Evolutionary conservation across 64 coral and sea anemone species (phyloP).

Genomic region (Stichodactyla mertensii): DNA sequence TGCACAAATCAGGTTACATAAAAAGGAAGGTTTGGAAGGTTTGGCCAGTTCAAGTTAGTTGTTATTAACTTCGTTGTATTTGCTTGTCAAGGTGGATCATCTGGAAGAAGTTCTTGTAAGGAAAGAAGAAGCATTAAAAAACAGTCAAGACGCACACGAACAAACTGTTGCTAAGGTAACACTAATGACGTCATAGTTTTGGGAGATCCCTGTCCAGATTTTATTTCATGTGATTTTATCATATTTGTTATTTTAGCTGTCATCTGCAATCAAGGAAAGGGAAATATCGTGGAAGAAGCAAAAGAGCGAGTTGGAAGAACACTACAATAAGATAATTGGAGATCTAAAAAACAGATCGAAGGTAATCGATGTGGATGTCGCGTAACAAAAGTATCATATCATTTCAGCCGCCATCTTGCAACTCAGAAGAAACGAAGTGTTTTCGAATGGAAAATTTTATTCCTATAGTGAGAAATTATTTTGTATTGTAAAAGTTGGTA

Average conservation of each 20-base stretch:
- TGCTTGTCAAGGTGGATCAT: constrained; percentile 47
- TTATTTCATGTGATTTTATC: neutral
- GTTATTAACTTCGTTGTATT: neutral
- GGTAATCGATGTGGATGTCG: constrained; percentile 1
- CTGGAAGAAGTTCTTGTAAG: constrained; percentile 63
- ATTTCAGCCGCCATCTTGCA: too few relatives aligned
- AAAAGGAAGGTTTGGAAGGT: too few relatives aligned
- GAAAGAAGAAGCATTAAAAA: constrained; percentile 64
- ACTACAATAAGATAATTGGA: constrained; percentile 67
- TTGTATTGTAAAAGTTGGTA: too few relatives aligned
- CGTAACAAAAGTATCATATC: too few relatives aligned
- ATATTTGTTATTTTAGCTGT: constrained; percentile 40
- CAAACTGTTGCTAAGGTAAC: constrained; percentile 84
- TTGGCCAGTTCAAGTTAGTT: neutral
- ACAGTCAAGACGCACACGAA: constrained; percentile 65
- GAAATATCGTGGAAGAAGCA: constrained; percentile 88
- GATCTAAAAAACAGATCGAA: constrained; percentile 70
- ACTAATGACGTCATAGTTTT: neutral
- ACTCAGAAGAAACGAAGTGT: too few relatives aligned
- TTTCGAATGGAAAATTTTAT: too few relatives aligned
- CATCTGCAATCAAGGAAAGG: constrained; percentile 69
- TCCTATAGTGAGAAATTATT: too few relatives aligned
- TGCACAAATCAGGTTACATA: too few relatives aligned
- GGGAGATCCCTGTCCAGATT: neutral
- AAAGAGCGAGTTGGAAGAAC: constrained; percentile 65